A percentile compares a stretch with the other conserved stretches of the same genome.
These are phyloP conservation scores for Pollenia angustigena DNA, from an alignment of 2,888 invertebrate genomes.

Conservation along the genomic window DNA sequence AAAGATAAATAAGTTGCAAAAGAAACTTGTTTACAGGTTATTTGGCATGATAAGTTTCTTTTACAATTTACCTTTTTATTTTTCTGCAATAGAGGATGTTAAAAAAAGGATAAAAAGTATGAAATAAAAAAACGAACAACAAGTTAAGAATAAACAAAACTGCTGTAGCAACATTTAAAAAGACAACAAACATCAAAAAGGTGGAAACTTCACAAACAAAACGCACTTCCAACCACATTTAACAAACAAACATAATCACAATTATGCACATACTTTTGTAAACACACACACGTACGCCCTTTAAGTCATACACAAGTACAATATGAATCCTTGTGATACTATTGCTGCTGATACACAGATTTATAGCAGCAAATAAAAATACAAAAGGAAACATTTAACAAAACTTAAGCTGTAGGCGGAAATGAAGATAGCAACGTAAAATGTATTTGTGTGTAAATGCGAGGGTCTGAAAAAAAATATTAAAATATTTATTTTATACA, in stretches of 20 bases:
- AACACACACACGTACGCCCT: background rate
- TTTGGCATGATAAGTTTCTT: conserved; percentile 49
- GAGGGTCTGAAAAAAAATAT: background rate
- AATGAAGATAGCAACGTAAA: background rate
- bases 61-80: conserved; percentile 4
- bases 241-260: conserved; percentile 15
- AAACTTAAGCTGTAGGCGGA: conserved; percentile 2
- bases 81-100: background rate
- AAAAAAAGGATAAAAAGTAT: conserved; percentile 19
- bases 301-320: background rate
- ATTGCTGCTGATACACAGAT: conserved; percentile 16
- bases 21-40: conserved; percentile 44
- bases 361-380: conserved; percentile 16
- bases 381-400: background rate
- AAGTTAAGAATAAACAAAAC: conserved; percentile 24
- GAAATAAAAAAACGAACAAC: conserved; percentile 20
- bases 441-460: background rate
- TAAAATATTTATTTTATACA: too few relatives aligned
- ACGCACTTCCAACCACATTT: conserved; percentile 30
- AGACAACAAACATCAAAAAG: conserved; percentile 69
- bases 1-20: conserved; percentile 1
- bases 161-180: conserved; percentile 50
- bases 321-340: background rate
- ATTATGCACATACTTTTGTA: background rate
- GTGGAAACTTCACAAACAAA: conserved; percentile 59